Conservation (phyloP, 2,113 vertebrate species). For the Calyptomena viridis region DNA sequence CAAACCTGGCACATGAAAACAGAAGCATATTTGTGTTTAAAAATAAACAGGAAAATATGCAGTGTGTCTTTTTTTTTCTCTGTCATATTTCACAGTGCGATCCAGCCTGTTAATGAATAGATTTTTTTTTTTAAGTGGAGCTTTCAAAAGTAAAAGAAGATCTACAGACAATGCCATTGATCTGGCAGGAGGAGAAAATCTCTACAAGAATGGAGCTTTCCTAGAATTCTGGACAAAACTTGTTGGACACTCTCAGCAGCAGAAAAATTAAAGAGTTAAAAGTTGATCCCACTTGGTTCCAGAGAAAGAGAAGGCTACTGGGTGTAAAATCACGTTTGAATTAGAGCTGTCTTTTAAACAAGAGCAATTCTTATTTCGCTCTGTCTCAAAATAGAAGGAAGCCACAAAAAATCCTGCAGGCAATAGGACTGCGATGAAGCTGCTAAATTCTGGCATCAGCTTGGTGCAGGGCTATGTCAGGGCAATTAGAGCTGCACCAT, state of each 20-base stretch:
- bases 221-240: not conserved
- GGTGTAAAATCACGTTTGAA: not conserved
- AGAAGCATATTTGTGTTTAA: constrained; percentile 8
- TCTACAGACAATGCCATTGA: constrained; percentile 10
- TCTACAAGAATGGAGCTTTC: not conserved
- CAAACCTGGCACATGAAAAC: not conserved
- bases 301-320: constrained; percentile 24
- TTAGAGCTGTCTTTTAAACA: not conserved
- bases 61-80: not conserved
- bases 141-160: not conserved
- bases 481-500: constrained; percentile 85
- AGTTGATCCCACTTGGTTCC: not conserved
- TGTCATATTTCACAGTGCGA: constrained; percentile 62
- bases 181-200: not conserved
- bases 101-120: constrained; percentile 41
- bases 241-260: not conserved
- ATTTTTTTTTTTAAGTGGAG: not conserved
- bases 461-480: constrained; percentile 81
- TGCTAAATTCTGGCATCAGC: constrained; percentile 76
- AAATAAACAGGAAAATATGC: constrained; percentile 40
- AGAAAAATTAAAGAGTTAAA: constrained; percentile 18
- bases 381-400: not conserved
- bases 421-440: constrained; percentile 57
- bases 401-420: constrained; percentile 50
- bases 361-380: not conserved